Conservation (phyloP, 1,140 invertebrate species). For the Myzus persicae region DNA sequence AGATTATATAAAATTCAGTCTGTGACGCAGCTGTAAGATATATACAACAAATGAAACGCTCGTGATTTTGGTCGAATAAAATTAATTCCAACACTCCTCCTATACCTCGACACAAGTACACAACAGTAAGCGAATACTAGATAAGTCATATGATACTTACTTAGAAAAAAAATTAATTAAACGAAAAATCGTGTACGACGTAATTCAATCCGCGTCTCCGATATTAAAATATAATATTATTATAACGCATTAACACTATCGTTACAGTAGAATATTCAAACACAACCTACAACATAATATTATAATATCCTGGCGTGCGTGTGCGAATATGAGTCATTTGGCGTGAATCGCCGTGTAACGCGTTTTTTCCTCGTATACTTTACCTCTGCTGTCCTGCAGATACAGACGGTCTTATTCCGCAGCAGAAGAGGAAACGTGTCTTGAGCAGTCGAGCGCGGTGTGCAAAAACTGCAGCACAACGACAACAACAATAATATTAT, state of each 20-base stretch:
- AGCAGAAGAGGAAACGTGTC: background rate
- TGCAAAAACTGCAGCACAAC: background rate
- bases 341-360: background rate
- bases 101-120: background rate
- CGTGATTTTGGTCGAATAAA: background rate
- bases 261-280: background rate
- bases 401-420: background rate
- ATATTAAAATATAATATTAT: constrained; percentile 31
- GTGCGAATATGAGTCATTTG: background rate
- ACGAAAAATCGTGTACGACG: background rate
- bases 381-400: background rate
- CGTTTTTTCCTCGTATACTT: background rate
- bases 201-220: background rate
- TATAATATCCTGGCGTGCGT: background rate
- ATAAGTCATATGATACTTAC: constrained; percentile 1
- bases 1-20: background rate
- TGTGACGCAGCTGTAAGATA: background rate
- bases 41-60: background rate
- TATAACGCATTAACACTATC: background rate
- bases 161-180: background rate
- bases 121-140: background rate
- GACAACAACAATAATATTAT: background rate
- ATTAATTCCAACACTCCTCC: background rate
- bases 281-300: background rate
- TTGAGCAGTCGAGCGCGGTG: background rate